Base-by-base conservation (phyloP, 1,140 invertebrate species). In the Anagrus nilaparvatae region DNA sequence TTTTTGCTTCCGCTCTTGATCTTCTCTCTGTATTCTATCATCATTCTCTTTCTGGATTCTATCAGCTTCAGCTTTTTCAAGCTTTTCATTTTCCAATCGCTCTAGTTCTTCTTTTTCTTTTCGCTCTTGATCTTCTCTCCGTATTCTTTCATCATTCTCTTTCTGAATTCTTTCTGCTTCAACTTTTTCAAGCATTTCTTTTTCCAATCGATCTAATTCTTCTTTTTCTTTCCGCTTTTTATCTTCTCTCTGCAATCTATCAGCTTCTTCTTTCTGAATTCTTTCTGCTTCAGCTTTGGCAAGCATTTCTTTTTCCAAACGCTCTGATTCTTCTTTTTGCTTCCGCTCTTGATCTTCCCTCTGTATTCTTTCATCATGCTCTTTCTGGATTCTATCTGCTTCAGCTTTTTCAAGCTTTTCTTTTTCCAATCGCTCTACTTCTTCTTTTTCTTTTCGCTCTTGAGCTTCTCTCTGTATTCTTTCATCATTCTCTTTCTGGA, bases 281-380 rank as follows among this genome's bases (percentile, higher is more conserved):
- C 29, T 21, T 28, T 46, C 38, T 14, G 48, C 41, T n/a, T n/a
- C n/a, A n/a, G n/a, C n/a, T n/a, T n/a, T n/a, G n/a, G n/a, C n/a
- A n/a, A n/a, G n/a, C n/a, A n/a, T n/a, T n/a, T 48, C 36, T 33
- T 49, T 34, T 4, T 38, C 43, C 30, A 27, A 19, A 43, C 23
- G 35, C 20, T 47, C 17, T 13, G 20, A 25, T 49, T 44, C 41
- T 31, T 46, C 39, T 50, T 55, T 49, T 6, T 27, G 34, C 43
- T 46, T 49, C 18, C 34, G 43, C 25, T 55, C 41, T 12, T 42
- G 29, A 27, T 56, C 46, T 29, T 50, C 40, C 36, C 53, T 44
- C 9, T 47, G 28, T 17, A 52, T 21, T 44, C 35, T 28, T 37
- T 49, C 21, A 8, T 4, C 38, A 27, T 46, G 44, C 8, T 42